Base-by-base conservation (phyloP, 2,797 vertebrate genomes). In the Pantherophis alleghaniensis region DNA sequence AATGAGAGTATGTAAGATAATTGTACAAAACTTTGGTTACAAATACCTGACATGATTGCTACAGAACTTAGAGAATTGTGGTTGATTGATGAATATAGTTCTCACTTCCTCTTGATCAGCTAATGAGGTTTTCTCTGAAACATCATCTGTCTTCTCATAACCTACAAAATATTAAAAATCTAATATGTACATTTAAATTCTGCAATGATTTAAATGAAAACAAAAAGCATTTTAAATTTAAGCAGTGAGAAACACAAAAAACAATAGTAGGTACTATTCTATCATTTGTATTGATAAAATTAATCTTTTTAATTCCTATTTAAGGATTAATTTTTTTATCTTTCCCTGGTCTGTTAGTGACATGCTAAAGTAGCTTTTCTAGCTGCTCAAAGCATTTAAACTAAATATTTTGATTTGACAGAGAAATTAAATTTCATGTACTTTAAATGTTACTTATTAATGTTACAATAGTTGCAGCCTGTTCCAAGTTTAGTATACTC, bases 61-160 rank as follows among this genome's bases (percentile, higher is more conserved):
- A 98, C 99, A 99, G 98, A 99, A 99, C 97, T 99, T 99, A 28
- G 98, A 98, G 95, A 99, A 98, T 97, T 99, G 99, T 2, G 98
- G 99, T 95, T 99, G 99, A 97, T 99, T 99, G 97, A 99, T 99
- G 97, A 99, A 98, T 97, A 99, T 99, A 93, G 98, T 97, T 96
- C 99, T 98, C 87, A 98, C 97, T 96, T 99, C 99, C 93, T 99
- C 99, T 97, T 99, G 99, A 97, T 99, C 99, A 96, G 99, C 99
- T 94, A 99, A 96, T 1, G 99, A 99, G 10, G 99, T 99, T 97
- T 99, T 99, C 95, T 99, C 99, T 28, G 99, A 98, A 4, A 98
- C 96, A 95, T 99, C 99, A 95, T 99, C 99, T 0, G 99, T 99
- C 98, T 99, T 99, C 97, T 99, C 99, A 97, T 99, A 99, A 88